A percentile compares a stretch with the other conserved stretches of the same genome.
Evolutionary conservation across 2,888 invertebrate species (phyloP).

Genomic region (Aphidius colemani): DNA sequence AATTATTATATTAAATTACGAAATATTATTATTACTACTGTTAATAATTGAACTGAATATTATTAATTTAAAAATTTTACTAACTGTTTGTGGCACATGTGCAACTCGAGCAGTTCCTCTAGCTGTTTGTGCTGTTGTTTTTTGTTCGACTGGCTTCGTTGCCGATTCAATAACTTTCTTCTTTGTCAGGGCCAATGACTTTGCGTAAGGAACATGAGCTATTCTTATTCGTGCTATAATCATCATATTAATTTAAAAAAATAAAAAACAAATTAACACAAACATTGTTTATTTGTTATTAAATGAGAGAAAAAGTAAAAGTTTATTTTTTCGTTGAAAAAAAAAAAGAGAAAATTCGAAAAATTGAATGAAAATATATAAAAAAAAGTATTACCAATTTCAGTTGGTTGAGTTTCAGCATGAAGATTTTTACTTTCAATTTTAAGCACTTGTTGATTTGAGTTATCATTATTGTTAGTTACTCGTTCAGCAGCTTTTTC

Average conservation of each 20-base stretch:
- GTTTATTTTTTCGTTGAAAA: background rate
- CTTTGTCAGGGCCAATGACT: constrained; percentile 73
- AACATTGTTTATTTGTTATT: too few species aligned
- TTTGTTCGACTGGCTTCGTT: constrained; percentile 46
- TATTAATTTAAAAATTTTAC: constrained; percentile 17
- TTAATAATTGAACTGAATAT: too few species aligned
- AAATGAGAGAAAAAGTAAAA: too few species aligned
- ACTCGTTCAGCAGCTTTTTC: constrained; percentile 44
- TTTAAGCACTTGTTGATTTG: constrained; percentile 10
- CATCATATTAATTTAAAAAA: too few species aligned
- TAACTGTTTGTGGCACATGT: constrained; percentile 65
- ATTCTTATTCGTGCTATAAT: constrained; percentile 64
- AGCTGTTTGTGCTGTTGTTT: constrained; percentile 72
- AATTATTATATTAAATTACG: too few species aligned
- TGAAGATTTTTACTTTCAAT: constrained; percentile 23
- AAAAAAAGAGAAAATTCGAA: constrained; percentile 9
- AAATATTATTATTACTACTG: too few species aligned
- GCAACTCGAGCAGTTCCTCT: constrained; percentile 71
- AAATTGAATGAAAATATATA: background rate
- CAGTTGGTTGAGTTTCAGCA: constrained; percentile 45
- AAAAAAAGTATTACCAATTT: constrained; percentile 46
- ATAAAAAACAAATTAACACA: too few species aligned
- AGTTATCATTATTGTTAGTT: constrained; percentile 14
- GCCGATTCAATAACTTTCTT: constrained; percentile 66
- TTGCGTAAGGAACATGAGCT: constrained; percentile 79